Evolutionary conservation across 1,140 invertebrate genomes (phyloP).

Genomic region (Bombus haemorrhoidalis): DNA sequence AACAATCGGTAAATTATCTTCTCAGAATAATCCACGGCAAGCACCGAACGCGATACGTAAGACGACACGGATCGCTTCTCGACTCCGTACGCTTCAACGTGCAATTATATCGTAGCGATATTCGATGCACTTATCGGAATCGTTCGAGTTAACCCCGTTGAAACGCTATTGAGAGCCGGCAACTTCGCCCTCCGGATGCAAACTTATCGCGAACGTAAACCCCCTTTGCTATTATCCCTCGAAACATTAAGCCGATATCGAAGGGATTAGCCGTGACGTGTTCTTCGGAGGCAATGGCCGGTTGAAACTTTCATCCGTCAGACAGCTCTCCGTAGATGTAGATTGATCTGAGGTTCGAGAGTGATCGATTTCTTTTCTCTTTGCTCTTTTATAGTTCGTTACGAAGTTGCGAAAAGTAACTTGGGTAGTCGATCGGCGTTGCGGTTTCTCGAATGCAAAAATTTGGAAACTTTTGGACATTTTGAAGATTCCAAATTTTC

Average conservation of each 20-base stretch:
- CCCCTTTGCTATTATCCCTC: conserved; percentile 41
- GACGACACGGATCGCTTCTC: too few relatives aligned
- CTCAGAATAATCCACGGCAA: background rate
- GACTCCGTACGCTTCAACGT: background rate
- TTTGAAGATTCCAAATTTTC: too few relatives aligned
- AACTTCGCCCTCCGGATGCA: background rate
- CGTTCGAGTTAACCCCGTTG: conserved; percentile 16
- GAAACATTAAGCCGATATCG: conserved; percentile 48
- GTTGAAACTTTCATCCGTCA: conserved; percentile 6
- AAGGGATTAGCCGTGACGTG: conserved; percentile 47
- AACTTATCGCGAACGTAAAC: conserved; percentile 44
- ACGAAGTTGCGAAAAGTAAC: background rate
- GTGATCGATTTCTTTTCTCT: conserved; percentile 2
- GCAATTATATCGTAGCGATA: conserved; percentile 26
- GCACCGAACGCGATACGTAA: background rate
- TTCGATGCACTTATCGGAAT: conserved; percentile 30
- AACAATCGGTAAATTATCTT: background rate
- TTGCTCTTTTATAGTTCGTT: background rate
- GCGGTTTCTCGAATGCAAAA: too few relatives aligned
- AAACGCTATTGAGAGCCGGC: conserved; percentile 25
- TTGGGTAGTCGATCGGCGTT: too few relatives aligned
- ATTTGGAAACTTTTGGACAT: too few relatives aligned
- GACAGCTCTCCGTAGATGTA: background rate
- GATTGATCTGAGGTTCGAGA: background rate
- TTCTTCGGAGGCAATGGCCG: background rate